Evolutionary conservation across 2,113 vertebrate species (phyloP), one percentile per base, ranked within the genome.

Genomic region (Tachysurus fulvidraco): DNA sequence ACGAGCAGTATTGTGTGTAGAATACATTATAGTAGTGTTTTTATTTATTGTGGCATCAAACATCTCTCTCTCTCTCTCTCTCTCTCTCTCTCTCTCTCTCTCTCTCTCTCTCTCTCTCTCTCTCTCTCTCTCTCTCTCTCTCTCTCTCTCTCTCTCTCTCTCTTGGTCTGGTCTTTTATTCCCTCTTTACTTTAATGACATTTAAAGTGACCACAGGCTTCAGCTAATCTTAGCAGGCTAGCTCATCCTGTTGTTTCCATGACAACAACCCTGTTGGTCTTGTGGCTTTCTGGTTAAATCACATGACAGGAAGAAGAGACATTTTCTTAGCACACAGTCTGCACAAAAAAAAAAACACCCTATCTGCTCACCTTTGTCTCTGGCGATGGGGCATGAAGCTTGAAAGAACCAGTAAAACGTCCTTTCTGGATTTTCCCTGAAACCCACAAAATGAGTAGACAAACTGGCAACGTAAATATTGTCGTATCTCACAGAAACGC

Each of bases 321-420:
- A 88, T 83, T 80, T 80, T 89, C 87, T 91, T 17, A 86, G 81
- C 62, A 81, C 41, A 14, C 12, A 44, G 19, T 13, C 23, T 41
- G 50, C 44, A 30, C 14, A 30, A 67, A 67, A 67, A 30, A 67
- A 67, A 36, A 88, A 44, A 69, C 19, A 44, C 2, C 13, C 36
- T 12, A 52, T 73, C 25, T 65, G 36, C 95, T 95, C 85, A 97
- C 96, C 96, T 90, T 94, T 95, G 89, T 97, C 95, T 89, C 90
- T 92, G 90, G 95, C 92, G 25, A 94, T 89, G 0, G 97, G 96
- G 64, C 93, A 93, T 19, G 94, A 92, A 2, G 95, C 96, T 91
- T 98, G 96, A 64, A 97, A 96, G 92, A 96, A 97, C 93, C 96
- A 96, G 85, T 96, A 94, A 93, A 98, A 98, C 14, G 95, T 92